Base-by-base conservation (phyloP, 2,888 invertebrate genomes). In the Nezara viridula region DNA sequence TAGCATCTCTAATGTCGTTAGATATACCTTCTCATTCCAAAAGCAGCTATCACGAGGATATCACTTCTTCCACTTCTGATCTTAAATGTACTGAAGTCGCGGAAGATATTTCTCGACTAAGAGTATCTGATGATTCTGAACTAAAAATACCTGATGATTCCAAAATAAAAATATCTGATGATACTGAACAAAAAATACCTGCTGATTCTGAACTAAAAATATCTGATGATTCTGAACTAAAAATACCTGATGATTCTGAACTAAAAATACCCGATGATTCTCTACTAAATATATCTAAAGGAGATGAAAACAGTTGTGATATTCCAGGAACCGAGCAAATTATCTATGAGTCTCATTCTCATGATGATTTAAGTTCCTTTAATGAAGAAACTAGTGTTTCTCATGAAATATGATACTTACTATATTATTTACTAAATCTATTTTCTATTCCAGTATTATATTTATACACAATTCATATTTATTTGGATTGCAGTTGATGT, bases 1-100 rank as follows among this genome's bases (percentile, higher is more conserved):
- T 89, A 14, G 90, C 90, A 7, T 89, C 89, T n/a, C 52, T 89
- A 21, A 89, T 90, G 90, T 50, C 87, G 21, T 66, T 90, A 47
- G 90, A 90, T 86, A 55, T 90, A 27, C 88, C 88, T 60, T 47
- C 44, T 73, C 88, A 73, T 27, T 47, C 47, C 44, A 44, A 66
- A 37, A 32, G 73, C 27, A 88, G 40, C 16, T 66, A n/a, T n/a
- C 24, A 10, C n/a, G 14, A 44, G 14, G 81, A 81, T 16, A 10
- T n/a, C 27, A 14, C 60, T 6, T 27, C 44, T 12, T 81, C 81
- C 4, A n/a, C 44, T 81, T 47, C 81, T 81, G 16, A 21, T 40
- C 44, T n/a, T 81, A n/a, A 44, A 24, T n/a, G n/a, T 47, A 47
- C 16, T 81, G 0, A 44, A 81, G 44, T 24, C 4, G 14, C 44